These are phyloP conservation scores for Leptopilina syphax DNA, from an alignment of 2,888 invertebrate genomes.

Conservation along the genomic window DNA sequence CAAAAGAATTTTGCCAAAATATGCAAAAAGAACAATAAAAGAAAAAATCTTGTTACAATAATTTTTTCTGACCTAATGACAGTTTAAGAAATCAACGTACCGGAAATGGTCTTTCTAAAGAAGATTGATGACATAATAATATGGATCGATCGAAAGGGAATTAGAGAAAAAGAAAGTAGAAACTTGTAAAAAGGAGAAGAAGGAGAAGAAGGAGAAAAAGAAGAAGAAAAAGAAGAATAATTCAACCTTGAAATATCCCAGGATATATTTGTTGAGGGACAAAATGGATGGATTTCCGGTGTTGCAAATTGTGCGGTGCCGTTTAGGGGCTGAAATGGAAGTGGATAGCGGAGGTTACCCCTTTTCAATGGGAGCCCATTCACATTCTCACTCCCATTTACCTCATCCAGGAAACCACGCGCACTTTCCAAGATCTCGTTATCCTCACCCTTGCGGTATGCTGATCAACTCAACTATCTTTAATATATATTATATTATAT, in stretches of 20 bases:
- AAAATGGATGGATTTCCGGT: conserved; percentile 74
- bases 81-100: conserved; percentile 8
- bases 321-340: conserved; percentile 70
- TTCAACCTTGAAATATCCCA: conserved; percentile 35
- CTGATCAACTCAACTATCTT: conserved; percentile 55
- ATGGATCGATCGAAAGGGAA: conserved; percentile 13
- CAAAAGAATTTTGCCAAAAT: too few relatives aligned
- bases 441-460: conserved; percentile 73
- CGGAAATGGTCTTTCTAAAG: conserved; percentile 5
- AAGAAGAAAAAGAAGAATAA: conserved; percentile 39
- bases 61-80: neutral
- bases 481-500: conserved; percentile 19
- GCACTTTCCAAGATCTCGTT: conserved; percentile 71
- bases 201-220: conserved; percentile 28
- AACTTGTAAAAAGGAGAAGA: neutral
- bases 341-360: conserved; percentile 70
- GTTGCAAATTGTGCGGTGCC: conserved; percentile 73
- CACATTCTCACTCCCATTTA: conserved; percentile 69
- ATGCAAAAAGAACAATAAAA: neutral
- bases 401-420: conserved; percentile 69
- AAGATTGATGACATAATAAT: conserved; percentile 21
- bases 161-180: conserved; percentile 5
- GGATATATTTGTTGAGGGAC: conserved; percentile 7
- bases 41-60: neutral
- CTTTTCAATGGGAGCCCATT: conserved; percentile 68